These are phyloP conservation scores for Stylophora pistillata DNA, from an alignment of 64 coral and sea anemone species.

Conservation along the genomic window DNA sequence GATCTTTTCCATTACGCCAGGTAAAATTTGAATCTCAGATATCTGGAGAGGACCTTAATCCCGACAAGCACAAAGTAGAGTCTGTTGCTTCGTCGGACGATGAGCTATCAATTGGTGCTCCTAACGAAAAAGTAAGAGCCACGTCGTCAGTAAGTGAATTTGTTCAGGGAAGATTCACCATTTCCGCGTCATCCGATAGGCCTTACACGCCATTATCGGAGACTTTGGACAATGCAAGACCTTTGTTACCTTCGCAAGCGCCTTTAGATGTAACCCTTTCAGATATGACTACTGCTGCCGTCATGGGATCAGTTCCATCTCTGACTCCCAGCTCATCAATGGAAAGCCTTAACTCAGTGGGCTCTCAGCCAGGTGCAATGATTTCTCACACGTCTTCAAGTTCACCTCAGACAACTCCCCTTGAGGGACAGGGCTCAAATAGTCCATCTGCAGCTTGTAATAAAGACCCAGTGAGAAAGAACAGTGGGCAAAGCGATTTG, in stretches of 20 bases:
- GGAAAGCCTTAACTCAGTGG: conserved; percentile 84
- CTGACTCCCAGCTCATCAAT: conserved; percentile 88
- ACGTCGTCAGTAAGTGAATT: neutral
- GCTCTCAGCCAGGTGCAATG: conserved; percentile 38
- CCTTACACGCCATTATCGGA: conserved; percentile 35
- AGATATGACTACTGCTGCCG: conserved; percentile 42
- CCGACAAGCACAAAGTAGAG: conserved; percentile 1
- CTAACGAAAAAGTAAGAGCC: neutral
- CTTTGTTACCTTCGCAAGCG: neutral
- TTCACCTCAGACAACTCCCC: conserved; percentile 61
- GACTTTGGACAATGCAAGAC: conserved; percentile 3
- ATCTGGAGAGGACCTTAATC: conserved; percentile 17
- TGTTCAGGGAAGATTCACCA: conserved; percentile 44
- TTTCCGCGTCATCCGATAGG: conserved; percentile 21
- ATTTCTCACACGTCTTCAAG: conserved; percentile 32
- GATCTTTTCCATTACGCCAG: neutral
- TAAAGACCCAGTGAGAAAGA: conserved; percentile 36
- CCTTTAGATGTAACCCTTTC: conserved; percentile 51
- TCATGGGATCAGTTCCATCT: conserved; percentile 43
- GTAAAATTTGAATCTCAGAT: conserved; percentile 27
- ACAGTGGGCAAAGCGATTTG: conserved; percentile 38
- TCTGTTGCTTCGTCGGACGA: conserved; percentile 25
- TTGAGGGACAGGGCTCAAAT: conserved; percentile 7
- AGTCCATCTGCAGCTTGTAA: neutral
- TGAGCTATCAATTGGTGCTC: neutral